Percentiles rank a stretch among this genome's conserved stretches.
Conservation (phyloP, 92 coral and sea anemone genomes). For the Paragorgia papillata region DNA sequence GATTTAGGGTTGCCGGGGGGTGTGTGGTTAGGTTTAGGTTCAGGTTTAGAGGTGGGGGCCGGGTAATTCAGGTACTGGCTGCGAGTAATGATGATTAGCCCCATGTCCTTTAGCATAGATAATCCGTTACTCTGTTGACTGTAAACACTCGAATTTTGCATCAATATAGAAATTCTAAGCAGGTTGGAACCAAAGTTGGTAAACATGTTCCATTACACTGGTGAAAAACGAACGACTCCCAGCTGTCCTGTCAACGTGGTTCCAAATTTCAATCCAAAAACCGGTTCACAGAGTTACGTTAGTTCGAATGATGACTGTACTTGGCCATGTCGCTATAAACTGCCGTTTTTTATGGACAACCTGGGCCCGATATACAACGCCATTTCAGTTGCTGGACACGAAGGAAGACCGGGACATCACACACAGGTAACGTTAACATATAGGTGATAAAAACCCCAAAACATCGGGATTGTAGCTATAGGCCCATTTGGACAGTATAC, state of each 20-base stretch:
- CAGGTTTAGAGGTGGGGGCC: too few species aligned
- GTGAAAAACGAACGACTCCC: slow-evolving; percentile 74
- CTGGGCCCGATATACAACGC: slow-evolving; percentile 96
- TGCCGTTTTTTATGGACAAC: slow-evolving; percentile 89
- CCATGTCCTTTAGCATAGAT: too few species aligned
- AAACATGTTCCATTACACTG: slow-evolving; percentile 87
- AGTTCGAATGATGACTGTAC: slow-evolving; percentile 58
- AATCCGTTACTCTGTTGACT: too few species aligned
- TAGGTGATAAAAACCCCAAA: too few species aligned
- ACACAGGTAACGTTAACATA: slow-evolving; percentile 82
- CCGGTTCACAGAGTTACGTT: slow-evolving; percentile 90
- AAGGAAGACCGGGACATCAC: slow-evolving; percentile 98
- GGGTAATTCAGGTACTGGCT: too few species aligned
- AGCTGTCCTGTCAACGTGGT: slow-evolving; percentile 90
- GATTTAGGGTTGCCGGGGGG: too few species aligned
- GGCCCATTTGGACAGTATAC: too few species aligned
- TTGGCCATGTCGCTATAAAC: slow-evolving; percentile 60
- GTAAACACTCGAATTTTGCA: too few species aligned
- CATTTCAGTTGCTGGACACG: slow-evolving; percentile 95
- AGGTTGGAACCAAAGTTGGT: slow-evolving; percentile 72
- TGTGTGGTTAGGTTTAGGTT: too few species aligned
- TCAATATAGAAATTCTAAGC: slow-evolving; percentile 62
- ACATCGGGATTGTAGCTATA: too few species aligned
- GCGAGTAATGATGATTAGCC: too few species aligned
- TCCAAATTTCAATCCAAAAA: slow-evolving; percentile 93